These are phyloP conservation scores for Mesorhabditis spiculigera DNA, from an alignment of 2,888 invertebrate genomes.

Conservation along the genomic window DNA sequence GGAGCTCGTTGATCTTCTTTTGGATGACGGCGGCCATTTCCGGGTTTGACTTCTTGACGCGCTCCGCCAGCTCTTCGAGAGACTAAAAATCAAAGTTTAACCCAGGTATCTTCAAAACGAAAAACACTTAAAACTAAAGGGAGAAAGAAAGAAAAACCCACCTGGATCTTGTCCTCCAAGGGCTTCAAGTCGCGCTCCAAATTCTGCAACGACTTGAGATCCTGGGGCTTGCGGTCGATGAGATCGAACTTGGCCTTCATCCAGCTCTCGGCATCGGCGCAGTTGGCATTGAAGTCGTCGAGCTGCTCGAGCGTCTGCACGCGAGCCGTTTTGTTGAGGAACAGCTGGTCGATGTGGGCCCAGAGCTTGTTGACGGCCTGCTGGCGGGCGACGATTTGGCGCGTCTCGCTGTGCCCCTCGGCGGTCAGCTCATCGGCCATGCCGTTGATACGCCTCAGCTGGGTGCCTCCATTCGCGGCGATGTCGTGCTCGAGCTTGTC, in stretches of 20 bases:
- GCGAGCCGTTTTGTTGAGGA: conserved; percentile 70
- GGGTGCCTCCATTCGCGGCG: conserved; percentile 75
- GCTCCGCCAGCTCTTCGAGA: conserved; percentile 85
- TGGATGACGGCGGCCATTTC: conserved; percentile 82
- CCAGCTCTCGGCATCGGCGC: conserved; percentile 94
- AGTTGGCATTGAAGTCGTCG: conserved; percentile 88
- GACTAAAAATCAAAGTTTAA: conserved; percentile 66
- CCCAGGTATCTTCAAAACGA: no score
- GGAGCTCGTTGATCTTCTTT: conserved; percentile 77
- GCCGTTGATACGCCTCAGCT: conserved; percentile 82
- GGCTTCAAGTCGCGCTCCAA: conserved; percentile 90
- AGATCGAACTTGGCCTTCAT: conserved; percentile 89
- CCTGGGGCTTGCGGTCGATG: conserved; percentile 67
- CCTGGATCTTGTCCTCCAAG: conserved; percentile 77
- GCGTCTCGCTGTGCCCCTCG: conserved; percentile 74
- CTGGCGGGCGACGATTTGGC: conserved; percentile 74
- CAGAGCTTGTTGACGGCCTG: conserved; percentile 78
- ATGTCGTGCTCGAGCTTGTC: conserved; percentile 90
- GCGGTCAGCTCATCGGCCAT: conserved; percentile 80
- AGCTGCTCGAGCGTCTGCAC: conserved; percentile 87
- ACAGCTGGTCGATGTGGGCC: conserved; percentile 37
- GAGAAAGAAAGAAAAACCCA: not conserved
- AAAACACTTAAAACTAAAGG: no score
- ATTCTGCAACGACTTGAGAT: conserved; percentile 62
- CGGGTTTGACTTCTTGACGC: conserved; percentile 86